A percentile compares a stretch with the other conserved stretches of the same genome.
Conservation (phyloP, 1,140 invertebrate genomes). For the Zaprionus ghesquierei region DNA sequence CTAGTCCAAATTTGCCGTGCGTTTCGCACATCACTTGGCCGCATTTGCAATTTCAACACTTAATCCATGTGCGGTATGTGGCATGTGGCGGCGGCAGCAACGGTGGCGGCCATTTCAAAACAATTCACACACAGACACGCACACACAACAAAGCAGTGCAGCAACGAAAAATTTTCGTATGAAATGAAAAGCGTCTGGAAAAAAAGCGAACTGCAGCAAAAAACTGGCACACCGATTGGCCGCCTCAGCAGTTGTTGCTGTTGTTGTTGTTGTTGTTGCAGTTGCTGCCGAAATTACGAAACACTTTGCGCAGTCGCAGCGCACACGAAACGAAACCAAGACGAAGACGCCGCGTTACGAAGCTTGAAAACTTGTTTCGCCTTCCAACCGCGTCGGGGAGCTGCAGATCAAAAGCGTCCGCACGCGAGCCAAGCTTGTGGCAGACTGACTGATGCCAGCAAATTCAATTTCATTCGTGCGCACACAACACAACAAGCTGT, state of each 20-base stretch:
- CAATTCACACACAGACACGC: slow-evolving; percentile 15
- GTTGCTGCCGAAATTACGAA: slow-evolving; percentile 64
- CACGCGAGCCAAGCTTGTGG: slow-evolving; percentile 69
- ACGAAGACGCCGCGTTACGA: slow-evolving; percentile 28
- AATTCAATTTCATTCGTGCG: slow-evolving; percentile 58
- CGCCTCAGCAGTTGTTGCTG: slow-evolving; percentile 6
- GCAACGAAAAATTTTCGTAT: slow-evolving; percentile 29
- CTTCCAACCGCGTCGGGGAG: background rate
- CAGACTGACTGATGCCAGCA: slow-evolving; percentile 80
- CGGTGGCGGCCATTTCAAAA: slow-evolving; percentile 39
- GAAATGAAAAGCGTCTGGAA: slow-evolving; percentile 70
- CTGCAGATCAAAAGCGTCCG: slow-evolving; percentile 57
- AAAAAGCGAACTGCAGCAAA: slow-evolving; percentile 30
- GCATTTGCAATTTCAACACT: slow-evolving; percentile 59
- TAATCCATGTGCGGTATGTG: slow-evolving; percentile 40
- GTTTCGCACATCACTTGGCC: slow-evolving; percentile 71
- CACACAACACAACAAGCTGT: slow-evolving; percentile 5
- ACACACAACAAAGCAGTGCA: background rate
- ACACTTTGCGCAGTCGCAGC: slow-evolving; percentile 68
- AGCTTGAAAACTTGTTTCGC: slow-evolving; percentile 53
- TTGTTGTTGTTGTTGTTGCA: slow-evolving; percentile 12
- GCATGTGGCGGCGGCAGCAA: too few species aligned
- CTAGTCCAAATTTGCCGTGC: slow-evolving; percentile 32
- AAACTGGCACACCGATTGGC: slow-evolving; percentile 68
- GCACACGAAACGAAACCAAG: slow-evolving; percentile 21